Base-by-base conservation (phyloP, 2,113 vertebrate genomes). In the Spea bombifrons region DNA sequence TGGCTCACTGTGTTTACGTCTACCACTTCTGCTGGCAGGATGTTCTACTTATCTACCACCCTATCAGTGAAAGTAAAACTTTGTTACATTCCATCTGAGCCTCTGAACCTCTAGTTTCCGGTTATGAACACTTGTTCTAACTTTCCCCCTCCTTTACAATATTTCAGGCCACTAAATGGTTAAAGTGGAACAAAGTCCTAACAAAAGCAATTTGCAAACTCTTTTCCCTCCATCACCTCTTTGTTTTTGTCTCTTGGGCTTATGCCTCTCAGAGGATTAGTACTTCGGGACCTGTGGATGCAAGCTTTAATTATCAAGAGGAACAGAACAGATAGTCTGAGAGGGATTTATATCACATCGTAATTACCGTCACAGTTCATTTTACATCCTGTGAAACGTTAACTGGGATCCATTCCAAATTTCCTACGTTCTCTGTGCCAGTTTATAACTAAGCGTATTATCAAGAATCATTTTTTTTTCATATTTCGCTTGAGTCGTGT, bases 381-480 rank as follows among this genome's bases (percentile, higher is more conserved):
- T 78, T 72, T 72, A 45, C 57, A 72, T 72, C 76, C 76, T 72
- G 68, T 65, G 53, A 48, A 71, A 71, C 59, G 64, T 65, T 30
- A 47, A 12, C 67, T 78, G 76, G 59, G 68, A 78, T 50, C 12
- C n/a, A 5, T 1, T 78, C 75, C 75, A 78, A 52, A 64, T 71
- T 49, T 13, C 53, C 61, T 49, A n/a, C 69, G 72, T 78, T 78
- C 68, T 78, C 49, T 65, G 5, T 44, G 76, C 43, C 48, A 49
- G 68, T 71, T 63, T 77, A 70, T 70, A 77, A 77, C 70, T 77
- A 70, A 59, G 48, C 67, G 53, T 78, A 71, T 78, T 78, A 78
- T 71, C n/a, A 47, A 45, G 47, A 16, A 4, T 17, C 43, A 53
- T 43, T 53, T 53, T 17, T 50, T 16, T 70, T 69, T 48, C 12